Evolutionary conservation across 2,113 vertebrate genomes (phyloP).

Genomic region (Lasiurus borealis): DNA sequence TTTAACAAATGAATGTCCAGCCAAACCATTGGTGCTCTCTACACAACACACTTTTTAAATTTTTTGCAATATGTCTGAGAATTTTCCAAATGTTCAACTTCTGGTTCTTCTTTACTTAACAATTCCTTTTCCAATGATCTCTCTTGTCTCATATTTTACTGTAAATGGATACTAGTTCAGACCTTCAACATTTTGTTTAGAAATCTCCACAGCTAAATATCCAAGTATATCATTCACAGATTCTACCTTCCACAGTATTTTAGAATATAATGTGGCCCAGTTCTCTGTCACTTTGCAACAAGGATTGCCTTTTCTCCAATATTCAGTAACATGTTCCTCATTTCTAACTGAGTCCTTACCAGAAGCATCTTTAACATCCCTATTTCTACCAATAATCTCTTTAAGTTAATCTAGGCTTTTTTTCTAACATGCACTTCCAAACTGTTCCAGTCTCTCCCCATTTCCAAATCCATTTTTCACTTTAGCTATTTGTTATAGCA

Average conservation of each 20-base stretch:
- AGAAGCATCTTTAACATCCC: not conserved
- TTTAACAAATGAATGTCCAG: not conserved
- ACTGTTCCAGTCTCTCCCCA: not conserved
- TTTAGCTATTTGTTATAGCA: not conserved
- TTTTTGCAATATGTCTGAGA: not conserved
- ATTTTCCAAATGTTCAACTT: not conserved
- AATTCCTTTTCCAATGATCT: not conserved
- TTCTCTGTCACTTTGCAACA: not conserved
- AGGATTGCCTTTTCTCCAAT: not conserved
- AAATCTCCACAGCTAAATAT: not conserved
- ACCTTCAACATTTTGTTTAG: not conserved
- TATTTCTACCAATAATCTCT: not conserved
- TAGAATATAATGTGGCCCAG: not conserved
- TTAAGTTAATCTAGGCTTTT: not conserved
- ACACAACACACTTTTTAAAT: not conserved
- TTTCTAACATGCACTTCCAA: not conserved
- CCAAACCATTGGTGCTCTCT: not conserved
- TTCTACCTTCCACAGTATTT: not conserved
- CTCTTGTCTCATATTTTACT: not conserved
- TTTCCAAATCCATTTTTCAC: not conserved
- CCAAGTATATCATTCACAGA: not conserved
- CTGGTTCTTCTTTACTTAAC: not conserved
- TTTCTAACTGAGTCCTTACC: not conserved
- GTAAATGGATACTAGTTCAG: not conserved
- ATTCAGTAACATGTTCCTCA: not conserved